Evolutionary conservation across 1,140 invertebrate genomes (phyloP).

Genomic region (Trachelipus rathkii): DNA sequence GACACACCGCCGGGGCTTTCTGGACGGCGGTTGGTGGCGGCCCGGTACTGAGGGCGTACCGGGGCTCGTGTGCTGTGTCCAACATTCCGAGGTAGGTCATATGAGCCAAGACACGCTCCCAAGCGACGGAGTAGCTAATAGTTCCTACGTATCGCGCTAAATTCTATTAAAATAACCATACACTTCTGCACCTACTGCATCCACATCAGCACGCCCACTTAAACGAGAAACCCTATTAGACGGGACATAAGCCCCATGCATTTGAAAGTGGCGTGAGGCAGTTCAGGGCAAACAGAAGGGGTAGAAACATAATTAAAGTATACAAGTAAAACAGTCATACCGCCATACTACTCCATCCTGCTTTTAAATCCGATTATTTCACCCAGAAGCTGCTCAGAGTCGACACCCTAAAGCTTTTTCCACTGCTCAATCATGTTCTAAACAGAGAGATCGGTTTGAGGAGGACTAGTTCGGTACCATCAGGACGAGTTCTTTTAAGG

Average conservation of each 20-base stretch:
- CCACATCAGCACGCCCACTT: constrained; percentile 9
- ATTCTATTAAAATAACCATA: too few relatives aligned
- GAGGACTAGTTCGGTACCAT: too few relatives aligned
- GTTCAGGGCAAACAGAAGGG: neutral
- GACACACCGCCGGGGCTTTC: constrained; percentile 40
- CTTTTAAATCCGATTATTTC: too few relatives aligned
- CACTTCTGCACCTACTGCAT: neutral
- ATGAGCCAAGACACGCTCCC: constrained; percentile 8
- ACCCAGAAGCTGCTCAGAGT: too few relatives aligned
- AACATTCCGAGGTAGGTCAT: constrained; percentile 41
- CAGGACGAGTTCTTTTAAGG: too few relatives aligned
- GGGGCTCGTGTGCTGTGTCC: constrained; percentile 37
- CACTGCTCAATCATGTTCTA: too few relatives aligned
- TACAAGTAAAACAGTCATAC: too few relatives aligned
- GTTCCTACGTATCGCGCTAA: too few relatives aligned
- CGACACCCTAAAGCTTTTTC: too few relatives aligned
- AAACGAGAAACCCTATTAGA: constrained; percentile 25
- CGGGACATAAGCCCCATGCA: neutral
- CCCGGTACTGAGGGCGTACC: constrained; percentile 37
- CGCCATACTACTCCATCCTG: too few relatives aligned
- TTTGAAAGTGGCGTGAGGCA: neutral
- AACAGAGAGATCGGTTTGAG: too few relatives aligned
- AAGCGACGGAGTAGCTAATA: too few relatives aligned
- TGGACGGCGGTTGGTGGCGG: constrained; percentile 14
- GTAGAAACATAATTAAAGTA: neutral